Evolutionary conservation across 2,113 vertebrate genomes (phyloP).

Genomic region (Oryzias curvinotus): DNA sequence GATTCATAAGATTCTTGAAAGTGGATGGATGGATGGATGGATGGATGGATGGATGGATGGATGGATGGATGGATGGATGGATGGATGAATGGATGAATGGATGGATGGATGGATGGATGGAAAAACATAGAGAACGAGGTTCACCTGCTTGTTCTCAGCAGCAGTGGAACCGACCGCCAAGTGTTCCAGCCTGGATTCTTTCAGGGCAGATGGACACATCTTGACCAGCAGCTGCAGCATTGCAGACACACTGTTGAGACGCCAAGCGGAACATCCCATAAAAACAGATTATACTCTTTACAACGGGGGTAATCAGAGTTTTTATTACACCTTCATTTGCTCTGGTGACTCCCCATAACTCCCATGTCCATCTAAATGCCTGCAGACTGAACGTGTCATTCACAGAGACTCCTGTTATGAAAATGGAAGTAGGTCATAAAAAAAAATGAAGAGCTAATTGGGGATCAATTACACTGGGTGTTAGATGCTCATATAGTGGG

Average conservation of each 20-base stretch:
- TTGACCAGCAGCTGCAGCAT: conserved; percentile 25
- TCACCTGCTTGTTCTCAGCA: conserved; percentile 49
- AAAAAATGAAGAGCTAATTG: conserved; percentile 69
- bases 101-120: no score
- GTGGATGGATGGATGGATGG: no score
- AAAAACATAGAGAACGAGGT: no score
- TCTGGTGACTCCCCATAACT: conserved; percentile 73
- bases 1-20: no score
- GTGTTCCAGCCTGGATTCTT: conserved; percentile 42
- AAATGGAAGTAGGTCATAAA: conserved; percentile 62
- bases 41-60: no score
- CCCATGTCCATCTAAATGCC: conserved; percentile 56
- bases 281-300: conserved; percentile 32
- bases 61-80: no score
- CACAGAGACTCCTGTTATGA: conserved; percentile 50
- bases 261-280: conserved; percentile 6
- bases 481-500: conserved; percentile 26
- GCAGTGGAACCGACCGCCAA: conserved; percentile 20
- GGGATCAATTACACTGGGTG: conserved; percentile 69
- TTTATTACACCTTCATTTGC: conserved; percentile 74
- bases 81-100: no score
- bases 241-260: conserved; percentile 4
- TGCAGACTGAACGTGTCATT: conserved; percentile 56
- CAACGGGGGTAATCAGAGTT: conserved; percentile 46
- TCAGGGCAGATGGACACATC: conserved; percentile 46